Evolutionary conservation across 2,888 invertebrate genomes (phyloP).

Genomic region (Chironomus riparius): DNA sequence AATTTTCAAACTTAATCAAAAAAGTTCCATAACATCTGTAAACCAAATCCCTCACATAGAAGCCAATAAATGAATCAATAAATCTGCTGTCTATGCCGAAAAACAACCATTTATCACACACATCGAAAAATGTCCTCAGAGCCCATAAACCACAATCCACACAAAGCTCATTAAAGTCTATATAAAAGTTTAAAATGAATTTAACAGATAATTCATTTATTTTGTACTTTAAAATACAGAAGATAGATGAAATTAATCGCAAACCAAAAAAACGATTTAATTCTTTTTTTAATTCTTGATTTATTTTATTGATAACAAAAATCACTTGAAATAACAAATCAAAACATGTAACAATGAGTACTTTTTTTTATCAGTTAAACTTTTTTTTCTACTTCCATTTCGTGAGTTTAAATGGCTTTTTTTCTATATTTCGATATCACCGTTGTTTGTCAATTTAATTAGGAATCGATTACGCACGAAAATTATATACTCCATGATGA

Average conservation of each 20-base stretch:
- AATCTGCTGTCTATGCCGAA: no score
- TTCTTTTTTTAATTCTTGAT: not conserved
- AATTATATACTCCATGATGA: not conserved
- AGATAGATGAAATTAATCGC: not conserved
- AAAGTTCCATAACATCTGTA: no score
- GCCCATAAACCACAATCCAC: no score
- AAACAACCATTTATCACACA: no score
- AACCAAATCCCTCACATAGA: no score
- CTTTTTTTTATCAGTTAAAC: not conserved
- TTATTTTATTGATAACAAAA: not conserved
- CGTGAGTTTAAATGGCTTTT: not conserved
- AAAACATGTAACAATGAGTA: not conserved
- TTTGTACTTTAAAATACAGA: not conserved
- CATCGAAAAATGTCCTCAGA: no score
- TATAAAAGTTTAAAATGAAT: not conserved
- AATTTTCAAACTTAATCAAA: no score
- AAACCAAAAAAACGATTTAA: not conserved
- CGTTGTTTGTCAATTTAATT: constrained; percentile 24
- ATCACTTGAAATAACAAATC: not conserved
- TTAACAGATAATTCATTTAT: not conserved
- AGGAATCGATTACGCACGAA: not conserved
- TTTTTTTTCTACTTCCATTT: not conserved
- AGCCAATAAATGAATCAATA: no score
- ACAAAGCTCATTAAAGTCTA: no score
- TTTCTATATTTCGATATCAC: not conserved